Conservation (phyloP, 2,888 invertebrate genomes). For the Ectemnius cavifrons region DNA sequence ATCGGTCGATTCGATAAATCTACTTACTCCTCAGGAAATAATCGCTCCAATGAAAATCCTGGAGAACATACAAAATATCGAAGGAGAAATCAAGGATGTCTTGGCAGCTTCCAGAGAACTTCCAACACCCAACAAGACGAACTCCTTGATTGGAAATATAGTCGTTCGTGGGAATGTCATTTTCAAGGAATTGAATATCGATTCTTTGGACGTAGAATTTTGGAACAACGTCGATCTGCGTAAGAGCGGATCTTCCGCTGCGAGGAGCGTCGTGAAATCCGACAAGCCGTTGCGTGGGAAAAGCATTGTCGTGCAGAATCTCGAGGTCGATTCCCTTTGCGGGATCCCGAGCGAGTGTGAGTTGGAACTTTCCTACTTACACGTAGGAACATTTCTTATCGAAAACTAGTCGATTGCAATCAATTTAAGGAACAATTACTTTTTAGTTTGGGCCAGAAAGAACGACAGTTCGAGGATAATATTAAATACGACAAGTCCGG, state of each 20-base stretch:
- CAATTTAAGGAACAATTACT: not conserved
- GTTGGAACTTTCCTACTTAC: slow-evolving; percentile 10
- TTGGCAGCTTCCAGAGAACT: slow-evolving; percentile 8
- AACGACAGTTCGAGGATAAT: slow-evolving; percentile 36
- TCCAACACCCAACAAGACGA: slow-evolving; percentile 8
- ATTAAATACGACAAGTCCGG: slow-evolving; percentile 23
- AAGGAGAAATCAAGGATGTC: slow-evolving; percentile 20
- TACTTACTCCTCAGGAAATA: slow-evolving; percentile 25
- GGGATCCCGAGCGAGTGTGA: slow-evolving; percentile 66
- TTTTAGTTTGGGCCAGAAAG: slow-evolving; percentile 61
- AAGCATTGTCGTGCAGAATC: slow-evolving; percentile 52
- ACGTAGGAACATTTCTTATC: too few relatives aligned
- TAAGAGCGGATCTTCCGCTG: slow-evolving; percentile 29
- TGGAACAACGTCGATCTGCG: slow-evolving; percentile 54
- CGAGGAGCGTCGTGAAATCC: slow-evolving; percentile 45
- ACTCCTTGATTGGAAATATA: slow-evolving; percentile 47
- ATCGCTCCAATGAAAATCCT: slow-evolving; percentile 37
- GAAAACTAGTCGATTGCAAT: not conserved
- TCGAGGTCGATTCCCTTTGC: slow-evolving; percentile 66
- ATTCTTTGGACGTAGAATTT: slow-evolving; percentile 51
- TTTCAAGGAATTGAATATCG: slow-evolving; percentile 59
- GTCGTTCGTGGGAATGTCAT: slow-evolving; percentile 54
- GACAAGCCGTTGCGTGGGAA: slow-evolving; percentile 44
- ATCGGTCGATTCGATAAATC: slow-evolving; percentile 34
- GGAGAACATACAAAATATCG: slow-evolving; percentile 30